These are phyloP conservation scores for Amphipyra berbera DNA, from an alignment of 2,888 invertebrate species.

Conservation along the genomic window DNA sequence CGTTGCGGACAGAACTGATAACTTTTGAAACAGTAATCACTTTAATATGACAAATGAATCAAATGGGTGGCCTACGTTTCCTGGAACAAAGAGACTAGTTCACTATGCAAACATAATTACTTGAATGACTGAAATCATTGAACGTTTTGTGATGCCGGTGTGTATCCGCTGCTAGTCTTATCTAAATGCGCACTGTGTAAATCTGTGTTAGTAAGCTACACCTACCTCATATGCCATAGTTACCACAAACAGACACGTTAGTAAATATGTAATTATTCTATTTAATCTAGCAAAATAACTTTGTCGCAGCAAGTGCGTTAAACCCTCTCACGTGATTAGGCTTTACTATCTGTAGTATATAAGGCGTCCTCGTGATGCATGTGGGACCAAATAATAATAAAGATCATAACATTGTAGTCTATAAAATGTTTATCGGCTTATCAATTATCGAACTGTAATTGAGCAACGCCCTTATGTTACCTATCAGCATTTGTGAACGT, in stretches of 20 bases:
- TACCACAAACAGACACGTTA: constrained; percentile 7
- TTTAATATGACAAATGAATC: constrained; percentile 39
- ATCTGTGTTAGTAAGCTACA: constrained; percentile 45
- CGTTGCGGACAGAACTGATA: constrained; percentile 68
- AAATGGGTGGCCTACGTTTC: constrained; percentile 41
- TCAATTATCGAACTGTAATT: constrained; percentile 56
- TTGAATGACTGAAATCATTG: constrained; percentile 44
- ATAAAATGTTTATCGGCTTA: constrained; percentile 61
- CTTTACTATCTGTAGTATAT: background rate
- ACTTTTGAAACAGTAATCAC: constrained; percentile 54
- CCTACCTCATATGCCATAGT: constrained; percentile 18
- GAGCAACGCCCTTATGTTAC: constrained; percentile 56
- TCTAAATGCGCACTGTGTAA: constrained; percentile 40
- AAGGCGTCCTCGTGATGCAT: constrained; percentile 5
- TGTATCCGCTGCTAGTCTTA: constrained; percentile 38
- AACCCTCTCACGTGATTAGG: constrained; percentile 22
- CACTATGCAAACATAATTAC: constrained; percentile 49
- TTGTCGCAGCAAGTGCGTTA: constrained; percentile 7
- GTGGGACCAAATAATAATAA: constrained; percentile 12
- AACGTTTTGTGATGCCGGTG: constrained; percentile 28
- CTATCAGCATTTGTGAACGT: constrained; percentile 63
- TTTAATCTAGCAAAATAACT: constrained; percentile 13
- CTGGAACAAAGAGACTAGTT: constrained; percentile 56
- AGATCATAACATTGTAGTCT: constrained; percentile 17
- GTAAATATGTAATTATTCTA: constrained; percentile 7